phyloP scores from a whole-genome alignment of 2,113 vertebrate species.

The Apaloderma vittatum region DNA sequence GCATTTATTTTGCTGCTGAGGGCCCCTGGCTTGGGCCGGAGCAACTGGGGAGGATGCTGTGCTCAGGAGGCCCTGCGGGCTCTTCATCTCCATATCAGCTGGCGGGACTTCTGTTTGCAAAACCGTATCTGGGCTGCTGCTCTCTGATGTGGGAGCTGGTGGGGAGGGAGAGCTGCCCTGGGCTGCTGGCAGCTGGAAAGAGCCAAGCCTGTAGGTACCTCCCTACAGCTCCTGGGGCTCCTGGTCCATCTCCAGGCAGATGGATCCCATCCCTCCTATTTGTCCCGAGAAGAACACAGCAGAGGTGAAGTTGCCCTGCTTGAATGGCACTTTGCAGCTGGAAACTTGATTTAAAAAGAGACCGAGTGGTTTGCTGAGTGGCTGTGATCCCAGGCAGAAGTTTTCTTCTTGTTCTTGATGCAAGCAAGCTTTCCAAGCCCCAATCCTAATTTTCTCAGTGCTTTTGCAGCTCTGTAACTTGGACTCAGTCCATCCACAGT shows the following conservation, averaged over 20 bases:
- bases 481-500: neutral
- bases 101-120: neutral
- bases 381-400: neutral
- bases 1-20: accelerated
- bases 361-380: accelerated
- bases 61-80: neutral
- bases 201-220: accelerated
- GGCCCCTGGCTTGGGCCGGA: neutral
- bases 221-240: neutral
- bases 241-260: neutral
- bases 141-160: neutral
- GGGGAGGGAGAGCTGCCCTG: neutral
- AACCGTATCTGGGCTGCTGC: neutral
- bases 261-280: neutral
- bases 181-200: neutral
- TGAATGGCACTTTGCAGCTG: neutral
- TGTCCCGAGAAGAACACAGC: accelerated
- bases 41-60: neutral
- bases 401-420: neutral
- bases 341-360: neutral
- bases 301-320: neutral
- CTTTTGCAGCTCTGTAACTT: neutral
- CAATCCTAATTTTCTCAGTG: neutral
- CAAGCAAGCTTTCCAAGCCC: neutral
- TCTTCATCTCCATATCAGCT: neutral